Evolutionary conservation across 2,888 invertebrate genomes (phyloP).

Genomic region (Drosophila nr. medialis): DNA sequence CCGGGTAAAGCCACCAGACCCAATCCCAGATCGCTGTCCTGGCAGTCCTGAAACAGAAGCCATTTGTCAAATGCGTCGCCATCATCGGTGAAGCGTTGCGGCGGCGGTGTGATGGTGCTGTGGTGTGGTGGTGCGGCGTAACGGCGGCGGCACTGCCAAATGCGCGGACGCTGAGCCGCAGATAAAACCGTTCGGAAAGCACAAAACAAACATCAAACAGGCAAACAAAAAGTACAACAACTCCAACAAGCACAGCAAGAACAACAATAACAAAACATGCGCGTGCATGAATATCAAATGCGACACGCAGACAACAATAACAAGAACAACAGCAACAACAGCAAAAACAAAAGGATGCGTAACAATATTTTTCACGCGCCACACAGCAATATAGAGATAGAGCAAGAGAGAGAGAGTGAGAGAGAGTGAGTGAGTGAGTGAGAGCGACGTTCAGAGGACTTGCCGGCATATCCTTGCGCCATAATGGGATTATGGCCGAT

Average conservation of each 20-base stretch:
- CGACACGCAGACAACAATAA: conserved; percentile 62
- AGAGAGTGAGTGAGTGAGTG: conserved; percentile 11
- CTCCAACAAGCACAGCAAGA: conserved; percentile 40
- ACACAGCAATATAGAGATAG: conserved; percentile 27
- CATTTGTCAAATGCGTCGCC: conserved; percentile 82
- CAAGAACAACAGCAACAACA: conserved; percentile 40
- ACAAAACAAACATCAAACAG: conserved; percentile 81
- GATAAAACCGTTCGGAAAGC: conserved; percentile 81
- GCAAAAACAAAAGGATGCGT: conserved; percentile 72
- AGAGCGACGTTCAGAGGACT: conserved; percentile 33
- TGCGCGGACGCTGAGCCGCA: conserved; percentile 79
- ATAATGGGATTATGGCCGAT: conserved; percentile 85
- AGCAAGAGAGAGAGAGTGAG: conserved; percentile 10
- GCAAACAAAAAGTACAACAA: conserved; percentile 74
- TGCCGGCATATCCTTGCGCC: conserved; percentile 81
- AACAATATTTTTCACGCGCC: conserved; percentile 80
- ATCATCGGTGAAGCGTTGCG: conserved; percentile 33
- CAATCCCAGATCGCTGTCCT: conserved; percentile 65
- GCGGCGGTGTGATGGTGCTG: conserved; percentile 16
- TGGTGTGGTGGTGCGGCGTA: conserved; percentile 13
- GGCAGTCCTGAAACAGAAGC: conserved; percentile 77
- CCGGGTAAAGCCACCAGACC: conserved; percentile 65
- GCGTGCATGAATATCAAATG: conserved; percentile 71
- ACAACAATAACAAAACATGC: conserved; percentile 69
- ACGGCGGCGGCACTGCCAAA: conserved; percentile 44